phyloP scores from a whole-genome alignment of 2,797 vertebrate genomes.

The Syngnathus rostellatus region DNA sequence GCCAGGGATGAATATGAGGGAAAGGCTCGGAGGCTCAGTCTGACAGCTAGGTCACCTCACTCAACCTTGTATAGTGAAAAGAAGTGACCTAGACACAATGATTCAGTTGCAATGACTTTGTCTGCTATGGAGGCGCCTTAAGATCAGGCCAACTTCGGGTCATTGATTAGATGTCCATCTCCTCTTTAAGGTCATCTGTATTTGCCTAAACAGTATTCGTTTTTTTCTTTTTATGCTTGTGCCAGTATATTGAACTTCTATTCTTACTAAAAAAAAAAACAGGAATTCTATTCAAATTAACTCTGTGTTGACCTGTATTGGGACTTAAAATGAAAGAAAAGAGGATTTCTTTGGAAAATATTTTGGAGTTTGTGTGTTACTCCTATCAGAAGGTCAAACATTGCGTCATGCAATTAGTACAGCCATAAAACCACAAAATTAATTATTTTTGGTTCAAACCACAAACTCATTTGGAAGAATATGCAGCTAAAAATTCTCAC shows the following conservation, averaged over 20 bases:
- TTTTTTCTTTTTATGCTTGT: neutral
- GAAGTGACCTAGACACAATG: constrained; percentile 37
- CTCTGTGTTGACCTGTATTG: too few relatives aligned
- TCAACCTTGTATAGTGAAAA: constrained; percentile 40
- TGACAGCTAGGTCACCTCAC: constrained; percentile 48
- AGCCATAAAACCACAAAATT: neutral
- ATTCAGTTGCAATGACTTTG: constrained; percentile 40
- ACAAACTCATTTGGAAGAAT: neutral
- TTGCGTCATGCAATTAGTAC: neutral
- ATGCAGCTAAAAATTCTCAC: neutral
- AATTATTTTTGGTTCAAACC: too few relatives aligned
- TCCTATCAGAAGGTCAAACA: neutral
- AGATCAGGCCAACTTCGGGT: constrained; percentile 27
- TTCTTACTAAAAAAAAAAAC: neutral
- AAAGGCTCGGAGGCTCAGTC: constrained; percentile 37
- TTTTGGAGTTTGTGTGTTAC: neutral
- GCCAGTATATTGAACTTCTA: neutral
- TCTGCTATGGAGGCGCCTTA: constrained; percentile 22
- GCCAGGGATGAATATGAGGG: constrained; percentile 49
- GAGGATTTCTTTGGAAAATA: neutral
- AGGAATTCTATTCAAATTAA: neutral
- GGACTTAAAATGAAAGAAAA: neutral
- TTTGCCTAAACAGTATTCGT: neutral
- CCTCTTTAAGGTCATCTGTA: neutral
- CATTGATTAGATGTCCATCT: constrained; percentile 25